Evolutionary conservation across 2,888 invertebrate genomes (phyloP).

Genomic region (Luffia ferchaultella): DNA sequence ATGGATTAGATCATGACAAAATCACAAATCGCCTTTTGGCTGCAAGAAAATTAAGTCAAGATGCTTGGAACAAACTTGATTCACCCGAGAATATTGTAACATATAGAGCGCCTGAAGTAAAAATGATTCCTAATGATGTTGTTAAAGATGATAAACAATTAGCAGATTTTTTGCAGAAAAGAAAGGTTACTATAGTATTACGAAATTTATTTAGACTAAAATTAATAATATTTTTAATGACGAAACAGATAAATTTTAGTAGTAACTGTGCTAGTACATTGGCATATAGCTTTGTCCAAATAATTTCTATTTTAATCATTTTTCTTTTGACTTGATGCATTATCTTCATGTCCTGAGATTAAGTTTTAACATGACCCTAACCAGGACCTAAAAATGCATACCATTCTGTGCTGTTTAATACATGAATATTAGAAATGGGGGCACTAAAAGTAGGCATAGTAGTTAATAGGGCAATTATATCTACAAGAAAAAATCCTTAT

Average conservation of each 20-base stretch:
- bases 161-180: slow-evolving; percentile 59
- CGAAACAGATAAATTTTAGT: neutral
- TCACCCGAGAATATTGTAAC: slow-evolving; percentile 27
- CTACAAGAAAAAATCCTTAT: too few relatives aligned
- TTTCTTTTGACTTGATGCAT: too few relatives aligned
- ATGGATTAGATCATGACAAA: slow-evolving; percentile 71
- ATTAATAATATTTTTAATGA: slow-evolving; percentile 19
- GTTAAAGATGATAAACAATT: slow-evolving; percentile 45
- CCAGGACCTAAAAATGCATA: too few relatives aligned
- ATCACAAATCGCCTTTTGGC: slow-evolving; percentile 67
- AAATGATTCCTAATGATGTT: slow-evolving; percentile 21
- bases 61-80: slow-evolving; percentile 55
- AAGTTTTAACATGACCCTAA: too few relatives aligned
- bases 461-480: too few relatives aligned
- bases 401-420: too few relatives aligned
- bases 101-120: slow-evolving; percentile 25
- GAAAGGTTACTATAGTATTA: slow-evolving; percentile 37
- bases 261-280: too few relatives aligned
- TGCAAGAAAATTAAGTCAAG: slow-evolving; percentile 57
- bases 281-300: too few relatives aligned
- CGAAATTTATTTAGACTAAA: slow-evolving; percentile 6
- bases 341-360: too few relatives aligned
- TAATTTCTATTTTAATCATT: too few relatives aligned
- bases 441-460: too few relatives aligned
- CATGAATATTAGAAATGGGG: too few relatives aligned